Evolutionary conservation across 2,888 invertebrate species (phyloP), one percentile per base, ranked within the genome.

Genomic region (Liodrosophila aerea): DNA sequence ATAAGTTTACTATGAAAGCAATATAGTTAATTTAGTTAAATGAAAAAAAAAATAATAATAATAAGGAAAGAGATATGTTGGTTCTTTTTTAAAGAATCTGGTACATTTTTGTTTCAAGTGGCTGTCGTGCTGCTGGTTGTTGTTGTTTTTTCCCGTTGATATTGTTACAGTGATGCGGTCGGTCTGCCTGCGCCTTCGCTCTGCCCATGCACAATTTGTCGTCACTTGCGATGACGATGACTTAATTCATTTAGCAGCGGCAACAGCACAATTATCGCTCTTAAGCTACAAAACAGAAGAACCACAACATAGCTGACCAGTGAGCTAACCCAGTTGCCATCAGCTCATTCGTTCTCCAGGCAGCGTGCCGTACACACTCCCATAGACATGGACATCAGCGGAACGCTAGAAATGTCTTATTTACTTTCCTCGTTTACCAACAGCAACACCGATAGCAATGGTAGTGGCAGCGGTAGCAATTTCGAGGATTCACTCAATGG

Each of bases 171-270:
- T 22, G 22, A 50, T 52, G 44, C 31, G 50, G 44, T 43, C 51
- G 47, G 34, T 43, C 18, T 34, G 30, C 18, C 15, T 16, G 16
- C 18, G 16, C 16, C 16, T 16, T 16, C 9, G 36, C 47, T 68
- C 67, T 81, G 72, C 87, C 87, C 85, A 88, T 88, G 88, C 87
- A 85, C 86, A 88, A 89, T 88, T 88, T 89, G 88, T 88, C 87
- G 85, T 86, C 87, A 82, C 87, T 77, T 49, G 41, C 61, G 56
- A 53, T 73, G 82, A 50, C 87, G 89, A 90, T 87, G 89, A 88
- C 88, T 89, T 89, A 89, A 89, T 89, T 88, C 81, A 82, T 89
- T 90, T 87, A 85, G 81, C 89, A 89, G 87, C 29, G 13, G 46
- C 13, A 30, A 8, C 27, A 59, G 41, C 46, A 52, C 43, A 51